phyloP scores from a whole-genome alignment of 2,888 invertebrate species.

The Cryptocephalus moraei region DNA sequence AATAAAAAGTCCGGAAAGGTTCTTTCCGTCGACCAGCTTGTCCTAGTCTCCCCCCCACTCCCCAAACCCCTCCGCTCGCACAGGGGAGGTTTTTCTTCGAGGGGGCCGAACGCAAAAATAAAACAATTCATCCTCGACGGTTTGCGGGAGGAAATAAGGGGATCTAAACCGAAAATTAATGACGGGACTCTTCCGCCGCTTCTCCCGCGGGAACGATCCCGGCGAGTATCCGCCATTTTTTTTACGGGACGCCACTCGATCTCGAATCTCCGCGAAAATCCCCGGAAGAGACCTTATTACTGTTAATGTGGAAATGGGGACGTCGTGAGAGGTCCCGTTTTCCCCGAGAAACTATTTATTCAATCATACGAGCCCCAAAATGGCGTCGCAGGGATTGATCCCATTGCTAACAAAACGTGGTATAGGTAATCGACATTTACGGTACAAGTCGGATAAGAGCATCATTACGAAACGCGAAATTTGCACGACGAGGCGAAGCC shows the following conservation, averaged over 20 bases:
- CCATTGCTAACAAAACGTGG: too few species aligned
- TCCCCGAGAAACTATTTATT: too few species aligned
- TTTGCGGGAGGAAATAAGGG: background rate
- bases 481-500: too few species aligned
- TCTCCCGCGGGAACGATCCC: background rate
- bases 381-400: too few species aligned
- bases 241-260: background rate
- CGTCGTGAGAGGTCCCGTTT: background rate
- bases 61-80: too few species aligned
- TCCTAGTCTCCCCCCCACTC: conserved; percentile 5
- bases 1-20: conserved; percentile 24
- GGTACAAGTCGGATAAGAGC: too few species aligned
- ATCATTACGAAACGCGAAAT: too few species aligned
- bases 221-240: background rate
- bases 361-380: too few species aligned
- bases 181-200: background rate
- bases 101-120: conserved; percentile 5
- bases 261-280: background rate
- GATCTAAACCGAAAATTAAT: background rate
- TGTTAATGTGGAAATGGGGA: too few species aligned
- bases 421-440: too few species aligned
- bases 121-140: conserved; percentile 2
- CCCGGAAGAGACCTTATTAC: background rate
- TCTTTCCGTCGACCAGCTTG: conserved; percentile 17
- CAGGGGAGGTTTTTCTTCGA: too few species aligned